Percentiles rank a stretch among this genome's conserved stretches.
Evolutionary conservation across 1,140 invertebrate species (phyloP).

Genomic region (Chrysopa pallens): DNA sequence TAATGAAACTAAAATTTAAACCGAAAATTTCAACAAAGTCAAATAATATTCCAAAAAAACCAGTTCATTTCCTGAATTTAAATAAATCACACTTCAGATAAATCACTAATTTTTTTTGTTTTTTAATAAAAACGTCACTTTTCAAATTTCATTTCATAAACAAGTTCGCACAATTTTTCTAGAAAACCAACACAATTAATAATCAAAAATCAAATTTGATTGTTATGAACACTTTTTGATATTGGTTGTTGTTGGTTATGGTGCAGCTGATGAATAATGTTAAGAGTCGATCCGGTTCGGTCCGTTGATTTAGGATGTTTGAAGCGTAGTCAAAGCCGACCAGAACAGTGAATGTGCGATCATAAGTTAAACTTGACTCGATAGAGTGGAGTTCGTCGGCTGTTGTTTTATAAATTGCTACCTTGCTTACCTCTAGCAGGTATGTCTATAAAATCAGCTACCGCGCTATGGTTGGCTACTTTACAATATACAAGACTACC

Average conservation of each 20-base stretch:
- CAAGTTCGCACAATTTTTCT: background rate
- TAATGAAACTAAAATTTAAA: background rate
- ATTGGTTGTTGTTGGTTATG: background rate
- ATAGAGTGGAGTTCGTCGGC: no score
- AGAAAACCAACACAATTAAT: no score
- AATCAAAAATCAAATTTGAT: no score
- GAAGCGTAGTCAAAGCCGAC: conserved; percentile 19
- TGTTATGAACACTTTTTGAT: background rate
- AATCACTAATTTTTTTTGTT: background rate
- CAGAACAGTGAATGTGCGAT: conserved; percentile 23
- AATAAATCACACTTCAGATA: background rate
- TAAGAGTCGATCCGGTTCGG: background rate
- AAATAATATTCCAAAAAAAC: background rate
- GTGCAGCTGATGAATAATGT: background rate
- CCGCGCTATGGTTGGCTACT: conserved; percentile 20
- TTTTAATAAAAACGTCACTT: background rate
- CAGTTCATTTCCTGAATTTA: background rate
- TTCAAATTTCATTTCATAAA: background rate
- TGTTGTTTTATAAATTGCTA: no score
- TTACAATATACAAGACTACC: conserved; percentile 10
- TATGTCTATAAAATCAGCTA: conserved; percentile 19
- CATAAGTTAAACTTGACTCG: conserved; percentile 2
- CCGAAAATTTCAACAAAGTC: background rate
- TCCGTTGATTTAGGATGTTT: conserved; percentile 4
- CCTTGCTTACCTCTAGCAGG: conserved; percentile 9